Percentiles rank a stretch among this genome's conserved stretches.
Evolutionary conservation across 2,797 vertebrate genomes (phyloP).

Genomic region (Sternarchorhynchus goeldii): DNA sequence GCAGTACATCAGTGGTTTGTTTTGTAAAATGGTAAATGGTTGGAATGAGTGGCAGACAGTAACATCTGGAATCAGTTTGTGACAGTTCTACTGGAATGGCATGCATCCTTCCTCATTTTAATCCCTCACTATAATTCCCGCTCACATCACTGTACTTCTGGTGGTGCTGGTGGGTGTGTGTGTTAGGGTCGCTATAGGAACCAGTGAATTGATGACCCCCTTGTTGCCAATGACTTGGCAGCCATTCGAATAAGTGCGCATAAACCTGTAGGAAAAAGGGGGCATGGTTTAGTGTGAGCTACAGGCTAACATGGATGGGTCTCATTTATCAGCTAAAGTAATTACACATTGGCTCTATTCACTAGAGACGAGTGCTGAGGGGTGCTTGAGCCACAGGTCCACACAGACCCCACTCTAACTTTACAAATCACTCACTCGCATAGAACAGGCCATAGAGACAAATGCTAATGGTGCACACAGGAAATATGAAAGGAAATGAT

Average conservation of each 20-base stretch:
- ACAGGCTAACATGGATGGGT: slow-evolving; percentile 43
- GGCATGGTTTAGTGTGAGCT: slow-evolving; percentile 56
- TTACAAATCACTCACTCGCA: slow-evolving; percentile 56
- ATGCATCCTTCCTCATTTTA: too few species aligned
- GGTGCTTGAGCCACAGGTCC: background rate
- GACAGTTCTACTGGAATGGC: too few species aligned
- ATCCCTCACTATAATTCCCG: too few species aligned
- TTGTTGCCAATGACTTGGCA: slow-evolving; percentile 17
- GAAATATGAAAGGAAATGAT: too few species aligned
- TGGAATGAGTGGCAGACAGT: too few species aligned
- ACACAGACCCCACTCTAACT: slow-evolving; percentile 39
- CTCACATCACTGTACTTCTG: background rate
- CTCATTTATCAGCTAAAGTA: slow-evolving; percentile 60
- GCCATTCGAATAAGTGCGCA: slow-evolving; percentile 22
- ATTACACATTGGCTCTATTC: slow-evolving; percentile 58
- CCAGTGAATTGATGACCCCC: slow-evolving; percentile 27
- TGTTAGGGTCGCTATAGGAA: slow-evolving; percentile 12
- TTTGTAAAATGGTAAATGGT: too few species aligned
- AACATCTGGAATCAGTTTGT: too few species aligned
- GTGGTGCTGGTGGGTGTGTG: slow-evolving; percentile 9
- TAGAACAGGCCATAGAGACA: slow-evolving; percentile 43
- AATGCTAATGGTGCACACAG: background rate
- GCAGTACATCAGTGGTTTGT: too few species aligned
- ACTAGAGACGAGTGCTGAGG: slow-evolving; percentile 39
- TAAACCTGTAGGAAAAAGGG: slow-evolving; percentile 32